phyloP scores from a whole-genome alignment of 2,888 invertebrate genomes.

The Aquatica leii region DNA sequence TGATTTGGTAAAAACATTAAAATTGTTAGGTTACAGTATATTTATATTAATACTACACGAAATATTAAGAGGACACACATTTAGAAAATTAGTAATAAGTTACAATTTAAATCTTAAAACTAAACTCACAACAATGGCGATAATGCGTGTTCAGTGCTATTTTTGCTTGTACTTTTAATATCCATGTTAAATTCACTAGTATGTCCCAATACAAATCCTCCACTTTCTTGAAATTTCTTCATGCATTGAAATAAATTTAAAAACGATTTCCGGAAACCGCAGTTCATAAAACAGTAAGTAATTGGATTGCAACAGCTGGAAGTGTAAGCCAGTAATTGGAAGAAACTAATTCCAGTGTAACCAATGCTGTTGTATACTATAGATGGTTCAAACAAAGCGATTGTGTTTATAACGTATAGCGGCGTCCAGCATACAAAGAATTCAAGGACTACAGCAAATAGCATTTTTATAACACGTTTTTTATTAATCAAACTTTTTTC shows the following conservation, averaged over 20 bases:
- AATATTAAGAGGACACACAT: too few relatives aligned
- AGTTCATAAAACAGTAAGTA: constrained; percentile 76
- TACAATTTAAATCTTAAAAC: constrained; percentile 5
- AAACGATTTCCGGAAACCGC: constrained; percentile 71
- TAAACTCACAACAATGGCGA: constrained; percentile 32
- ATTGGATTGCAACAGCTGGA: constrained; percentile 74
- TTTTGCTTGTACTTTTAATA: constrained; percentile 51
- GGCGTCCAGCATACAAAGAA: constrained; percentile 79
- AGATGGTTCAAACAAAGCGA: constrained; percentile 63
- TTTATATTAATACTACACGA: too few relatives aligned
- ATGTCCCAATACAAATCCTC: constrained; percentile 44
- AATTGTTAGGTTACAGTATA: too few relatives aligned
- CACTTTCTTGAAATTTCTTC: constrained; percentile 42
- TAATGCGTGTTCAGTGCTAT: constrained; percentile 40
- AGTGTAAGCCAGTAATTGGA: constrained; percentile 68
- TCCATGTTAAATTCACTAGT: constrained; percentile 54
- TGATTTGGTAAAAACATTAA: too few relatives aligned
- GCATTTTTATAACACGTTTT: constrained; percentile 68
- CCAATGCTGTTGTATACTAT: constrained; percentile 63
- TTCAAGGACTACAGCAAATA: constrained; percentile 73
- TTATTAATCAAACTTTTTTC: constrained; percentile 62
- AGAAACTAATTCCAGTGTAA: constrained; percentile 63
- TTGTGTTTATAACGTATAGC: constrained; percentile 67
- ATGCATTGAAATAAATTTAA: constrained; percentile 67
- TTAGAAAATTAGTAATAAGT: background rate